Evolutionary conservation across 1,140 invertebrate genomes (phyloP).

Genomic region (Rhagoletis zephyria): DNA sequence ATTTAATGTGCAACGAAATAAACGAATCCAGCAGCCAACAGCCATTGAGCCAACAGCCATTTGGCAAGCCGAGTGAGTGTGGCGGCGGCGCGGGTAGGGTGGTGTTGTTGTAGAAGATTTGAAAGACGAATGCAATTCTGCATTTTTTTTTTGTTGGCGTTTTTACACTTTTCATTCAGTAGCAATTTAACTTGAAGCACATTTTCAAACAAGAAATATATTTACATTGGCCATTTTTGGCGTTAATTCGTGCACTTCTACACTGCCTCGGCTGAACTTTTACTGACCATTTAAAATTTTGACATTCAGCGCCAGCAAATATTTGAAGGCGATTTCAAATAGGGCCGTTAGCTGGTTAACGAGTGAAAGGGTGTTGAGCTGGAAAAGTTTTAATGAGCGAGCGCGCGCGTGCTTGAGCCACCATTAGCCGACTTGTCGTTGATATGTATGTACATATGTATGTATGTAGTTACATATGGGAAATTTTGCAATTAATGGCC

Average conservation of each 20-base stretch:
- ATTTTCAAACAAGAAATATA: background rate
- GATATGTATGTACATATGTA: background rate
- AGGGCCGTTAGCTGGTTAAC: background rate
- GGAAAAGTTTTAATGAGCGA: background rate
- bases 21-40: background rate
- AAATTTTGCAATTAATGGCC: background rate
- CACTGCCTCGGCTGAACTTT: background rate
- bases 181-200: slow-evolving; percentile 1
- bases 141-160: slow-evolving; percentile 14
- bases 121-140: background rate
- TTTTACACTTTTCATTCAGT: background rate
- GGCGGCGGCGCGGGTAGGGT: no score
- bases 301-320: slow-evolving; percentile 9
- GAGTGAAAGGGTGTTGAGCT: background rate
- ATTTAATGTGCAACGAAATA: slow-evolving; percentile 28
- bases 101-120: background rate
- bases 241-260: background rate
- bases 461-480: background rate
- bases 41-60: background rate
- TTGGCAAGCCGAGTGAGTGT: background rate
- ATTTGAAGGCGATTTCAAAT: slow-evolving; percentile 21
- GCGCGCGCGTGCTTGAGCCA: background rate
- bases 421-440: background rate
- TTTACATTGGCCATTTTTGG: background rate
- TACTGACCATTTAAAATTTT: background rate